A percentile compares a stretch with the other conserved stretches of the same genome.
Evolutionary conservation across 2,888 invertebrate species (phyloP).

Genomic region (Ferdinandea cuprea): DNA sequence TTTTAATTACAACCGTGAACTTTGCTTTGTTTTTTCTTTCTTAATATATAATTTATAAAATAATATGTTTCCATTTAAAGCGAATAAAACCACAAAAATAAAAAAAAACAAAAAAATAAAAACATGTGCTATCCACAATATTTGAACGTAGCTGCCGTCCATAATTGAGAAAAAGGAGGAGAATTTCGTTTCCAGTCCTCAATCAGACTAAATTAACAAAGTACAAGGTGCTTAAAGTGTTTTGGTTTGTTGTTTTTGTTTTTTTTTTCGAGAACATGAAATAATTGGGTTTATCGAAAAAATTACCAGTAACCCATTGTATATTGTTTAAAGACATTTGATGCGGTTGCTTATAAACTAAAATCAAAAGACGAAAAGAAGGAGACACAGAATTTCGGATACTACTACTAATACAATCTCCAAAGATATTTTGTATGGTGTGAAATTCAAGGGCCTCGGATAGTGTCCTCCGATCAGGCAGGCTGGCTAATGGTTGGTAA

Average conservation of each 20-base stretch:
- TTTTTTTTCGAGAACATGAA: constrained; percentile 21
- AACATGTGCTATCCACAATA: constrained; percentile 16
- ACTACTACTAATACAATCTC: constrained; percentile 56
- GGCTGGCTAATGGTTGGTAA: constrained; percentile 69
- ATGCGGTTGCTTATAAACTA: constrained; percentile 37
- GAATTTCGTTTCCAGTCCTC: constrained; percentile 11
- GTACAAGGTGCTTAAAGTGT: constrained; percentile 31
- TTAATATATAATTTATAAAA: constrained; percentile 16
- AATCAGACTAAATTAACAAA: constrained; percentile 19
- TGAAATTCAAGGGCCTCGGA: constrained; percentile 78
- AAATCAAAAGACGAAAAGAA: constrained; percentile 7
- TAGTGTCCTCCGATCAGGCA: constrained; percentile 72
- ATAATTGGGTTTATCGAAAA: constrained; percentile 14
- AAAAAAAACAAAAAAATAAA: no score
- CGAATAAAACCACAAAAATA: background rate
- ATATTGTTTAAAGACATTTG: constrained; percentile 13
- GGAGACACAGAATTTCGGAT: constrained; percentile 51
- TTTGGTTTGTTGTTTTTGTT: background rate
- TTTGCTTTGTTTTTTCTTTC: constrained; percentile 39
- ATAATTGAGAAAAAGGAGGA: constrained; percentile 8
- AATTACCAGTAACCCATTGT: background rate
- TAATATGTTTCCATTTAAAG: constrained; percentile 10
- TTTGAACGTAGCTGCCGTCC: constrained; percentile 44
- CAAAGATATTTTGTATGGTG: constrained; percentile 75
- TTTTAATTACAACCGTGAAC: constrained; percentile 58